These are phyloP conservation scores for Elmis aenea DNA, from an alignment of 2,888 invertebrate genomes.

Conservation along the genomic window DNA sequence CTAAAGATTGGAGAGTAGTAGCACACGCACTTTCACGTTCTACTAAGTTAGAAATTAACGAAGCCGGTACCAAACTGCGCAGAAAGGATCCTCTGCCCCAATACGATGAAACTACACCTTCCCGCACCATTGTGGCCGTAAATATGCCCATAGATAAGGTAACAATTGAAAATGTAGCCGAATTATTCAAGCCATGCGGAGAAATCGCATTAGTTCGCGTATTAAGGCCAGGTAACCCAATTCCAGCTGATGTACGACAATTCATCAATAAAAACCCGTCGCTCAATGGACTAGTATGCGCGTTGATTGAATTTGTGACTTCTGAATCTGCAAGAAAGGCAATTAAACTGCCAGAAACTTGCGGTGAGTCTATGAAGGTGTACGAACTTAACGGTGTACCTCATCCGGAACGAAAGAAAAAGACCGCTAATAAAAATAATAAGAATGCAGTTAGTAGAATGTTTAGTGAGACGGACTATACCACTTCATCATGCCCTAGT, in stretches of 20 bases:
- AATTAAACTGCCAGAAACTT: slow-evolving; percentile 60
- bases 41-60: slow-evolving; percentile 81
- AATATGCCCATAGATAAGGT: slow-evolving; percentile 80
- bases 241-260: slow-evolving; percentile 86
- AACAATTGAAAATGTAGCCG: slow-evolving; percentile 86
- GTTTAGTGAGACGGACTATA: slow-evolving; percentile 32
- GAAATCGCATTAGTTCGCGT: slow-evolving; percentile 87
- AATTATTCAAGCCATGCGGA: slow-evolving; percentile 82
- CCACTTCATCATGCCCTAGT: slow-evolving; percentile 50
- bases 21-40: slow-evolving; percentile 78
- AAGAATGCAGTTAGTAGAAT: slow-evolving; percentile 37
- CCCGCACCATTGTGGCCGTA: slow-evolving; percentile 84
- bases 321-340: slow-evolving; percentile 83
- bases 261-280: slow-evolving; percentile 88
- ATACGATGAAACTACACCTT: slow-evolving; percentile 89
- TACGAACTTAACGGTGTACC: slow-evolving; percentile 70
- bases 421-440: slow-evolving; percentile 59
- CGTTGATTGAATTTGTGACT: slow-evolving; percentile 85
- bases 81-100: slow-evolving; percentile 80
- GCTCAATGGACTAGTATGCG: slow-evolving; percentile 79
- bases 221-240: slow-evolving; percentile 81
- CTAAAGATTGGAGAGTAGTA: slow-evolving; percentile 91
- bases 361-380: slow-evolving; percentile 60
- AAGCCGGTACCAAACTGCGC: slow-evolving; percentile 83
- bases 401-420: slow-evolving; percentile 69